A percentile compares a stretch with the other conserved stretches of the same genome.
Conservation (phyloP, 1,140 invertebrate genomes). For the Acyrthosiphon pisum region DNA sequence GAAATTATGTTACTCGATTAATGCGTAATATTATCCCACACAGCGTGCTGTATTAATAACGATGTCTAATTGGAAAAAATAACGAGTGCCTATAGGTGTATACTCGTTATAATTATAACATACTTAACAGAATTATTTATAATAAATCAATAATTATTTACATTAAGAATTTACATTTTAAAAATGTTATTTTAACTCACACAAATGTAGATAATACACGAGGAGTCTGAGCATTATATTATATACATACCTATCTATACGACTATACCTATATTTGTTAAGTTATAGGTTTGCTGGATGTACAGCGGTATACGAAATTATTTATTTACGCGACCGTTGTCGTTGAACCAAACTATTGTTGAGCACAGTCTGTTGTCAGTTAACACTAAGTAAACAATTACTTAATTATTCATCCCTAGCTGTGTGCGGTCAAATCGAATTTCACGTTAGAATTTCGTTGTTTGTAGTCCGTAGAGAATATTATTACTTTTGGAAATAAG, state of each 20-base stretch:
- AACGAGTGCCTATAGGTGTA: neutral
- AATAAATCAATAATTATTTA: neutral
- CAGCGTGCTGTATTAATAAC: neutral
- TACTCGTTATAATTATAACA: too few relatives aligned
- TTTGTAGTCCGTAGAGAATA: neutral
- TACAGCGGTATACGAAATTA: neutral
- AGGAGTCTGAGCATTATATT: neutral
- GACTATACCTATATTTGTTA: neutral
- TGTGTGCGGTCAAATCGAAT: slow-evolving; percentile 13
- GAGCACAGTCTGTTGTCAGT: neutral
- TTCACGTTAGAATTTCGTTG: neutral
- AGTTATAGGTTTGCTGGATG: neutral
- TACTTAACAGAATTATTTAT: neutral
- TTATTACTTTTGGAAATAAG: slow-evolving; percentile 12
- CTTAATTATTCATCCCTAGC: neutral
- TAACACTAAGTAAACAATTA: slow-evolving; percentile 11
- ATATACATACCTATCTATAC: too few relatives aligned
- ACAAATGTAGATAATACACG: neutral
- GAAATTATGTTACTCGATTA: neutral
- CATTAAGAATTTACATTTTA: too few relatives aligned
- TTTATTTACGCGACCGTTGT: neutral
- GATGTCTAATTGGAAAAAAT: neutral
- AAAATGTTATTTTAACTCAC: neutral
- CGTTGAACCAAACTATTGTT: slow-evolving; percentile 1
- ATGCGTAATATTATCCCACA: neutral